Evolutionary conservation across 2,113 vertebrate species (phyloP), one percentile per base, ranked within the genome.

Genomic region (Coracopsis vasa): DNA sequence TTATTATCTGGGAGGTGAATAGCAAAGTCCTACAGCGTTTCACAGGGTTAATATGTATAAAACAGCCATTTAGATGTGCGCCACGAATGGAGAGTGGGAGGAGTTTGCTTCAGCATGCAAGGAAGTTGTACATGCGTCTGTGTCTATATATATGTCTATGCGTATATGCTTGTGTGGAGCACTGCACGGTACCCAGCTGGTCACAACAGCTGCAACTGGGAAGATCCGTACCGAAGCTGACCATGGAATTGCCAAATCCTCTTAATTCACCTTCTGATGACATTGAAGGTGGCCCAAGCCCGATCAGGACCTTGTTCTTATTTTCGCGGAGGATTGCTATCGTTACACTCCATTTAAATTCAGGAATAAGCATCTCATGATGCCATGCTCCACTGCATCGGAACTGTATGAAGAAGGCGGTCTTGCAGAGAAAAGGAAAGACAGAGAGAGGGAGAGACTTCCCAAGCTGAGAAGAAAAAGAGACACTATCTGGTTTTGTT

Each of bases 1-100:
- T 97, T 98, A 97, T 97, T 97, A 97, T 96, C 95, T 91, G 88
- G 81, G 93, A 97, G 69, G 95, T 73, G 94, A 97, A 96, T 94
- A 86, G 78, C 61, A 74, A 87, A 88, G 92, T 96, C 88, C 92
- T 81, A 92, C 92, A 97, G 88, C 31, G 16, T 94, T 97, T 97
- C 94, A 94, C 94, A 96, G 94, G 92, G 95, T 97, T 97, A 98
- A 97, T 96, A 90, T 70, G 80, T 96, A 96, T 94, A 91, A 96
- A 96, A 94, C 80, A 96, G 94, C 91, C 92, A 95, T 96, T 95
- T 96, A 97, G 92, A 97, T 86, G 84, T 97, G 79, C 24, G 31
- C 85, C 80, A 91, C 74, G 65, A 94, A 53, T 28, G 64, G 74
- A 86, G 69, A 1, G 67, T 97, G 95, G 92, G 89, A 96, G 90